Conservation (phyloP, 2,797 vertebrate species). For the Schizothorax lantsangensis region DNA sequence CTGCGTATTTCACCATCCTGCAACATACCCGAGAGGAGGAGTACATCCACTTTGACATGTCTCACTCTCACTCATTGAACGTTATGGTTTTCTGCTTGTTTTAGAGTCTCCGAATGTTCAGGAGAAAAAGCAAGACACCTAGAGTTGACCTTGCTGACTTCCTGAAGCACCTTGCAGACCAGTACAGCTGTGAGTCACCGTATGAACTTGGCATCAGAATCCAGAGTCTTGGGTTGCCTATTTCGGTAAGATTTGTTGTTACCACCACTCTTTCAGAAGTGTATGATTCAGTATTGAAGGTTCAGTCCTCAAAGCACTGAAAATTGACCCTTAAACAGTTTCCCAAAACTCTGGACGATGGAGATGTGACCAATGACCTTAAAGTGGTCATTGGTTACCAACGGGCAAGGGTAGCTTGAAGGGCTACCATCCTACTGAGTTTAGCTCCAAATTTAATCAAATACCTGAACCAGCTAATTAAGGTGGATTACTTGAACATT, state of each 20-base stretch:
- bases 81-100: conserved; percentile 14
- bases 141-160: conserved; percentile 81
- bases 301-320: background rate
- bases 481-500: background rate
- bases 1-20: background rate
- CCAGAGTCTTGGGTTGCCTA: conserved; percentile 75
- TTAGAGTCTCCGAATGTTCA: conserved; percentile 77
- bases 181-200: conserved; percentile 79
- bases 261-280: background rate
- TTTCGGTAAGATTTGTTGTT: conserved; percentile 73
- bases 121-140: conserved; percentile 54
- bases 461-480: background rate
- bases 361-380: background rate
- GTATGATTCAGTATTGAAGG: background rate
- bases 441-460: background rate
- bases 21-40: background rate
- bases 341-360: background rate
- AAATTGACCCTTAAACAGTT: background rate
- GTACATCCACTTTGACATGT: background rate
- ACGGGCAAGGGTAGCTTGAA: background rate
- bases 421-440: background rate
- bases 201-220: conserved; percentile 82
- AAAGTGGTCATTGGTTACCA: background rate
- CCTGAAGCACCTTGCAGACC: conserved; percentile 78
- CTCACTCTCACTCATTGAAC: background rate